Percentiles rank a stretch among this genome's conserved stretches.
Conservation (phyloP, 1,140 invertebrate genomes). For the Globodera ellingtonae region DNA sequence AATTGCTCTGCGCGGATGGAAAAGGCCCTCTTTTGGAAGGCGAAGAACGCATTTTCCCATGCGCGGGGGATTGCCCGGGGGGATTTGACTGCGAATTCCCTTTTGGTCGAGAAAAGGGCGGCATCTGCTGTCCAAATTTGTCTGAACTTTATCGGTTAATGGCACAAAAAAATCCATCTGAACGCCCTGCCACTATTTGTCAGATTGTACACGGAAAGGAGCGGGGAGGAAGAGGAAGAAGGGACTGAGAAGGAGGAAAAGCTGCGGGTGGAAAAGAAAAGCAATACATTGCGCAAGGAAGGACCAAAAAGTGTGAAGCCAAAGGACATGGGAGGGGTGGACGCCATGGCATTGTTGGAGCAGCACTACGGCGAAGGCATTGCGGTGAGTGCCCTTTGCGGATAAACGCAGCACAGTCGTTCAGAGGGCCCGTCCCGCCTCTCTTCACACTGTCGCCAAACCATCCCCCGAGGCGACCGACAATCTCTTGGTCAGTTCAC, state of each 20-base stretch:
- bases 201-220: slow-evolving; percentile 22
- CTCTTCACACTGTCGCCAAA: not conserved
- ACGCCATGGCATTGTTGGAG: slow-evolving; percentile 27
- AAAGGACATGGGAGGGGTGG: slow-evolving; percentile 7
- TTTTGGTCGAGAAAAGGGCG: not conserved
- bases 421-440: not conserved
- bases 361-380: slow-evolving; percentile 20
- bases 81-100: slow-evolving; percentile 41
- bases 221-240: not conserved
- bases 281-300: not conserved
- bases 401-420: not conserved
- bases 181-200: not conserved
- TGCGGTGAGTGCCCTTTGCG: not conserved
- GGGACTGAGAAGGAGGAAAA: not conserved
- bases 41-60: slow-evolving; percentile 38
- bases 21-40: slow-evolving; percentile 44
- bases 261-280: not conserved
- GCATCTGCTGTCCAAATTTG: slow-evolving; percentile 49
- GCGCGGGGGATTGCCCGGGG: slow-evolving; percentile 38
- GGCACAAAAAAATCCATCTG: not conserved
- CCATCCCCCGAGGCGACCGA: not conserved
- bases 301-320: not conserved
- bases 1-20: slow-evolving; percentile 43
- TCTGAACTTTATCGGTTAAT: slow-evolving; percentile 26
- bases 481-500: not conserved